Base-by-base conservation (phyloP, 37 sponge, comb jelly and placozoan species). In the Crambe crambe region DNA sequence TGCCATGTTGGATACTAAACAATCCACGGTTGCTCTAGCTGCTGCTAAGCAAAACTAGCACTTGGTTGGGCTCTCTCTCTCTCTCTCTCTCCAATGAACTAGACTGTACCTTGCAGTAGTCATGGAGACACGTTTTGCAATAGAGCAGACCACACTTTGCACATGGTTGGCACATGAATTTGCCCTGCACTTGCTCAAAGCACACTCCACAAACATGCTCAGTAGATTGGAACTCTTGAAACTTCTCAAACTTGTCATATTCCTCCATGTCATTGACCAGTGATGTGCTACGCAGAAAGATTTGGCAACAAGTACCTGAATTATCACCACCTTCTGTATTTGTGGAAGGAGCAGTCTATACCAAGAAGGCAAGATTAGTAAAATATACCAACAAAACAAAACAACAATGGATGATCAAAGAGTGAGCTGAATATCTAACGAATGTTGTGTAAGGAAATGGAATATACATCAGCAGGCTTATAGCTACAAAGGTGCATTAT, bases 171-270 rank as follows among this genome's bases (percentile, higher is more conserved):
- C 75, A 74, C 37, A 91, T 80, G 37, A 10, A 29, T 21, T 23
- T 44, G 4, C 91, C 91, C 30, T 39, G n/a, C 41, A 65, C 27
- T 42, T 54, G 59, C 10, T 68, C 51, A 57, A 56, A 59, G 54
- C 91, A 91, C n/a, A 91, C 65, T n/a, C 34, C 73, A 82, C 91
- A 91, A 32, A 38, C 42, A 41, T 91, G 87, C 21, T 54, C 66
- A 4, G 29, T 30, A 23, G 65, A 30, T 59, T 80, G 79, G 37
- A 91, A 91, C 66, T 67, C 62, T 61, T 79, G 30, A 25, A 82
- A 79, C 0, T 73, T 74, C 44, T 78, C 56, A 74, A 63, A 86
- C 23, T 70, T 10, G 51, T 91, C 87, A 58, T 74, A 83, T 34
- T 77, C 87, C 40, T 78, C 79, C 59, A 91, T 40, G 40, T 91